These are phyloP conservation scores for Gopherus flavomarginatus DNA, from an alignment of 2,113 vertebrate species.

Conservation along the genomic window DNA sequence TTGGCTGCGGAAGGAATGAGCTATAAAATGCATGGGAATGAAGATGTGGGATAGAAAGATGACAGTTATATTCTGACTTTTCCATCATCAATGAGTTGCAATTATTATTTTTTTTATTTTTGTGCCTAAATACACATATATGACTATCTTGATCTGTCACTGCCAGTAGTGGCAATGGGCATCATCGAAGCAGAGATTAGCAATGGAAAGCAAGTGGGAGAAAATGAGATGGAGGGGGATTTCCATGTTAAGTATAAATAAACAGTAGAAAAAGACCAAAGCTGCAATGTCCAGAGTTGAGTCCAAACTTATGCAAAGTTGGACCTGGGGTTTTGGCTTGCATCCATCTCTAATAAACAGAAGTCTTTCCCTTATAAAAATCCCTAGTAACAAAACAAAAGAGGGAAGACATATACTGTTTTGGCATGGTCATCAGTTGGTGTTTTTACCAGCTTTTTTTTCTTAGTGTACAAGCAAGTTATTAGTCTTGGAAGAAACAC, in stretches of 20 bases:
- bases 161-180: neutral
- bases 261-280: accelerated
- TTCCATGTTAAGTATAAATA: neutral
- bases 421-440: neutral
- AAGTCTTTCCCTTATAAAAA: neutral
- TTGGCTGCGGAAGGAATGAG: neutral
- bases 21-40: neutral
- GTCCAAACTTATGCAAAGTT: neutral
- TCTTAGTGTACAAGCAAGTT: neutral
- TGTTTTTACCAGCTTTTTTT: neutral
- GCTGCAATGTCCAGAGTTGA: neutral
- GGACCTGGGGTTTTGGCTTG: neutral
- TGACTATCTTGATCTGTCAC: neutral
- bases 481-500: neutral
- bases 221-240: neutral
- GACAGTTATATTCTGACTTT: neutral
- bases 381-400: neutral
- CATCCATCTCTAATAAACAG: neutral
- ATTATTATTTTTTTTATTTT: neutral
- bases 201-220: accelerated
- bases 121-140: neutral
- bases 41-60: neutral
- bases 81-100: accelerated
- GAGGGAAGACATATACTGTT: neutral
- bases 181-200: neutral